Conservation (phyloP, 2,797 vertebrate species). For the Danio tinwini region DNA sequence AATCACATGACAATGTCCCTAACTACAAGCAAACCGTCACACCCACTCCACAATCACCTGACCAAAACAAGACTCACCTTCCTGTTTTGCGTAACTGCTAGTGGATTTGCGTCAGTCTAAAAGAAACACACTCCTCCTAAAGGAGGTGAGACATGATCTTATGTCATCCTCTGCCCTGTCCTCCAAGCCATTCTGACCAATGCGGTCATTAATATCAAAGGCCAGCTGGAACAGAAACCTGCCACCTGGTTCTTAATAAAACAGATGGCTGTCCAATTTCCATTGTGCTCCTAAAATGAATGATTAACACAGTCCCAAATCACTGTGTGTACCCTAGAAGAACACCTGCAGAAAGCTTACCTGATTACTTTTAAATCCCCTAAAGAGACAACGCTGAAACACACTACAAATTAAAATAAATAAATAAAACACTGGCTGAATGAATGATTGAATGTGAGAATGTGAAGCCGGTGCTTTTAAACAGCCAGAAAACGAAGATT, state of each 20-base stretch:
- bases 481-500: not conserved
- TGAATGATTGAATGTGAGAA: not conserved
- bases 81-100: constrained; percentile 27
- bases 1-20: not conserved
- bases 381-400: not conserved
- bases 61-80: constrained; percentile 34
- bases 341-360: constrained; percentile 36
- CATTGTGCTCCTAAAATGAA: constrained; percentile 38
- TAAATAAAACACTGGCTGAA: not conserved
- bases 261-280: constrained; percentile 47
- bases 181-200: constrained; percentile 2
- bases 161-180: constrained; percentile 16
- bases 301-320: constrained; percentile 42
- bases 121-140: constrained; percentile 2
- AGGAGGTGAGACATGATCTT: not conserved
- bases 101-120: constrained; percentile 29
- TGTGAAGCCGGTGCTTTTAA: not conserved
- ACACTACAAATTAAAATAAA: not conserved
- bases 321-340: constrained; percentile 17
- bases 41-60: not conserved
- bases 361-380: constrained; percentile 3
- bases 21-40: not conserved
- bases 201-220: constrained; percentile 25
- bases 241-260: constrained; percentile 49
- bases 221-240: constrained; percentile 39